A percentile compares a stretch with the other conserved stretches of the same genome.
Evolutionary conservation across 1,140 invertebrate genomes (phyloP).

Genomic region (Aphelenchoides besseyi): DNA sequence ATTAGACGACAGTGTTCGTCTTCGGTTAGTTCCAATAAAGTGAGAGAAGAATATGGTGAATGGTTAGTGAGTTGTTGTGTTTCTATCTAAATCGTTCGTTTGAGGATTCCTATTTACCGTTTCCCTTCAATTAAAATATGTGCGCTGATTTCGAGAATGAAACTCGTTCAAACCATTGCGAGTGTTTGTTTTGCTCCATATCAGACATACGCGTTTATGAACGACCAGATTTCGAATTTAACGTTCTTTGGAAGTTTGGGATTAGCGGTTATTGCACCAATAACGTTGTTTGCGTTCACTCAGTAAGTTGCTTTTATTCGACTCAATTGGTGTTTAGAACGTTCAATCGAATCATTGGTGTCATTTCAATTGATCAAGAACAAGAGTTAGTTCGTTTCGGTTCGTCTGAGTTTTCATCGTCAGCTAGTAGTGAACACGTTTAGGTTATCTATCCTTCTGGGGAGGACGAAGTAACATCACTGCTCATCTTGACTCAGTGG

Average conservation of each 20-base stretch:
- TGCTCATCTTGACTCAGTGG: not conserved
- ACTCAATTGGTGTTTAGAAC: no score
- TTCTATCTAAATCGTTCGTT: not conserved
- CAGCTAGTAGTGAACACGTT: not conserved
- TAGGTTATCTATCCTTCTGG: conserved; percentile 26
- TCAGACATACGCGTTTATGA: conserved; percentile 14
- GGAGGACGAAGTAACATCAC: conserved; percentile 15
- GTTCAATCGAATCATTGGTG: conserved; percentile 30
- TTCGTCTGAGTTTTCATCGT: not conserved
- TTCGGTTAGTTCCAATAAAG: not conserved
- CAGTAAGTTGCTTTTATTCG: not conserved
- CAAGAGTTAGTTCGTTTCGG: conserved; percentile 25
- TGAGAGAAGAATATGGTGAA: conserved; percentile 15
- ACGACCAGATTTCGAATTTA: not conserved
- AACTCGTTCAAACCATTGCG: conserved; percentile 23
- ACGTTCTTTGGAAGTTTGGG: not conserved
- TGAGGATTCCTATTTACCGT: conserved; percentile 8
- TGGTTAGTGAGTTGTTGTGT: conserved; percentile 19
- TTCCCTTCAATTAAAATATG: conserved; percentile 12
- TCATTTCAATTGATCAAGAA: conserved; percentile 17
- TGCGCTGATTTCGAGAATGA: conserved; percentile 9
- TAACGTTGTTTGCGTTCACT: conserved; percentile 17
- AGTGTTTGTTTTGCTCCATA: conserved; percentile 12
- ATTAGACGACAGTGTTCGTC: not conserved
- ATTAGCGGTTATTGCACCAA: conserved; percentile 16